These are phyloP conservation scores for Chromis chromis DNA, from an alignment of 2,797 vertebrate species.

Conservation along the genomic window DNA sequence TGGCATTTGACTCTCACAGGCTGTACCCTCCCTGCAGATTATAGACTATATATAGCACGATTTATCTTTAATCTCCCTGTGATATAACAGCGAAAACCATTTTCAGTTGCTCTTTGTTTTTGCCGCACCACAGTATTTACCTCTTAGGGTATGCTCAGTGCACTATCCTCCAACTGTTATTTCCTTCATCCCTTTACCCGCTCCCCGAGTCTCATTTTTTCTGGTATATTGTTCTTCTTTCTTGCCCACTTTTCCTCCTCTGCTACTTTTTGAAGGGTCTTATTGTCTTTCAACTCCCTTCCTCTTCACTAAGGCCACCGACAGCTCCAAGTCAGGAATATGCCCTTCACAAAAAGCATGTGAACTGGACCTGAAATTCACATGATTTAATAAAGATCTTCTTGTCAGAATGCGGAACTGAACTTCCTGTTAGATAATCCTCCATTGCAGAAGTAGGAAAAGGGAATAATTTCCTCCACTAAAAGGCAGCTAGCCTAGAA, in stretches of 20 bases:
- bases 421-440: background rate
- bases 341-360: slow-evolving; percentile 1
- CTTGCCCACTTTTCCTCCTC: background rate
- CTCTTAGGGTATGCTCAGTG: slow-evolving; percentile 43
- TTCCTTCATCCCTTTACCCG: slow-evolving; percentile 9
- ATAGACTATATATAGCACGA: slow-evolving; percentile 75
- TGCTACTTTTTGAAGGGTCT: background rate
- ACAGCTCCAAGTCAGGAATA: background rate
- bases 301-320: slow-evolving; percentile 14
- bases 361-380: background rate
- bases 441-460: background rate
- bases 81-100: slow-evolving; percentile 66
- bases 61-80: slow-evolving; percentile 79
- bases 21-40: slow-evolving; percentile 64
- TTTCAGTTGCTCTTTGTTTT: slow-evolving; percentile 65
- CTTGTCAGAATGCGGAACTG: background rate
- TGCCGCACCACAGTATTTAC: slow-evolving; percentile 37
- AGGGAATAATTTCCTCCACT: background rate
- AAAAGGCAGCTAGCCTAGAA: background rate
- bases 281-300: slow-evolving; percentile 1
- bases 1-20: slow-evolving; percentile 50
- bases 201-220: background rate
- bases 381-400: background rate
- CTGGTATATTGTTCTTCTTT: background rate
- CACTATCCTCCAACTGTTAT: background rate